phyloP scores from a whole-genome alignment of 1,140 invertebrate genomes.

The Periplaneta americana region DNA sequence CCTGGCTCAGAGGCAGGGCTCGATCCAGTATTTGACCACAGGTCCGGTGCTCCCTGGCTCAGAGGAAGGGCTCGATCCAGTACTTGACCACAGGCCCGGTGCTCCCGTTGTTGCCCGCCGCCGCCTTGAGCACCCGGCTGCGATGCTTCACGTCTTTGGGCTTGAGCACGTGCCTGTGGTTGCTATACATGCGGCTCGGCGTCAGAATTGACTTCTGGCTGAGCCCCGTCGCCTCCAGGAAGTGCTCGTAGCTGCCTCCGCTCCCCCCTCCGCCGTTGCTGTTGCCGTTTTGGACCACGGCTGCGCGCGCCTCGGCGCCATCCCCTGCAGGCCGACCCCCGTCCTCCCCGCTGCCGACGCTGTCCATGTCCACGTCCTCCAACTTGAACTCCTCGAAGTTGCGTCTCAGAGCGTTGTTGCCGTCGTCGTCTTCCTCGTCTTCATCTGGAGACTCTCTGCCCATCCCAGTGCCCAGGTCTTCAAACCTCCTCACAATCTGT shows the following conservation, averaged over 20 bases:
- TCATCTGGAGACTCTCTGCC: conserved; percentile 18
- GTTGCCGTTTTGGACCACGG: background rate
- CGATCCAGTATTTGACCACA: conserved; percentile 41
- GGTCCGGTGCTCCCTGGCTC: conserved; percentile 32
- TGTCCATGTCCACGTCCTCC: conserved; percentile 65
- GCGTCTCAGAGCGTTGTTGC: conserved; percentile 32
- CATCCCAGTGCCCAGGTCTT: conserved; percentile 23
- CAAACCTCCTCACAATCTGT: conserved; percentile 29
- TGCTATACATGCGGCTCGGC: conserved; percentile 60
- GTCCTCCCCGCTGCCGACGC: conserved; percentile 59
- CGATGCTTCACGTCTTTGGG: conserved; percentile 69
- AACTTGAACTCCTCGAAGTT: conserved; percentile 77
- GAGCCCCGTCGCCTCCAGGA: conserved; percentile 70
- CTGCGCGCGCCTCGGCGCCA: conserved; percentile 40
- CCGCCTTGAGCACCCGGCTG: conserved; percentile 40
- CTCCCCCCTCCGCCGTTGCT: background rate
- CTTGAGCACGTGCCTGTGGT: conserved; percentile 69
- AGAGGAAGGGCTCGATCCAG: conserved; percentile 48
- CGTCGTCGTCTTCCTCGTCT: conserved; percentile 3
- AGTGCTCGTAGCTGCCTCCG: conserved; percentile 57
- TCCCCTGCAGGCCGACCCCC: conserved; percentile 47
- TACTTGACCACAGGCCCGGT: conserved; percentile 34
- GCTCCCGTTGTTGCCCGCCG: conserved; percentile 37
- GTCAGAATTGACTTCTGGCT: conserved; percentile 76
- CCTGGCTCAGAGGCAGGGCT: conserved; percentile 46